phyloP scores from a whole-genome alignment of 2,888 invertebrate species.

The Eustalomyia histrio region DNA sequence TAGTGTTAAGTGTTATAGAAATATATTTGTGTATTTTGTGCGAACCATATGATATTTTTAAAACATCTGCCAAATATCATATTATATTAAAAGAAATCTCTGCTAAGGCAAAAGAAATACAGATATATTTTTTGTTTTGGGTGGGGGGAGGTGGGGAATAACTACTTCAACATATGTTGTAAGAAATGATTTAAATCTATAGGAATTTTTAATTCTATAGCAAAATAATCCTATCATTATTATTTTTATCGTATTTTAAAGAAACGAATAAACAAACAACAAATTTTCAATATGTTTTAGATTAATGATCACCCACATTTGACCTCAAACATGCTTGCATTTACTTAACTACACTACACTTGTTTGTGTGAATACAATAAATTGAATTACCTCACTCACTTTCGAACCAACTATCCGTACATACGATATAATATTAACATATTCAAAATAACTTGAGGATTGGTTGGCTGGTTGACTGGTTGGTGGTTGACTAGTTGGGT shows the following conservation, averaged over 20 bases:
- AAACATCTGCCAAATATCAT: background rate
- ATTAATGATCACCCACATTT: slow-evolving; percentile 50
- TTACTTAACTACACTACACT: too few species aligned
- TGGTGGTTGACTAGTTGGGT: background rate
- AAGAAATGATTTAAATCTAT: background rate
- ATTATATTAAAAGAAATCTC: background rate
- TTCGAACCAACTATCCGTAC: background rate
- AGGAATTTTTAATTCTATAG: background rate
- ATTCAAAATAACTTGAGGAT: too few species aligned
- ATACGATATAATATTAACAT: too few species aligned
- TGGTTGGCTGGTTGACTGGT: background rate
- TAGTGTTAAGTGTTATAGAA: background rate
- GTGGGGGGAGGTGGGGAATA: background rate
- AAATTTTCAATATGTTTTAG: slow-evolving; percentile 40
- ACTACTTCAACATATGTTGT: background rate
- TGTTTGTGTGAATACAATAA: background rate
- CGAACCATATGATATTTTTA: background rate
- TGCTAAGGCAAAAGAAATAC: background rate
- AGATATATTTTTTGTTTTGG: background rate
- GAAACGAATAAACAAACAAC: background rate
- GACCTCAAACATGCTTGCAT: slow-evolving; percentile 27
- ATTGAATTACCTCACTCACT: background rate
- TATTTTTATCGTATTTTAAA: background rate
- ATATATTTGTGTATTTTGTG: background rate
- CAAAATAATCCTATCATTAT: background rate